phyloP scores from a whole-genome alignment of 2,888 invertebrate species.

The Drosophila ezoana region DNA sequence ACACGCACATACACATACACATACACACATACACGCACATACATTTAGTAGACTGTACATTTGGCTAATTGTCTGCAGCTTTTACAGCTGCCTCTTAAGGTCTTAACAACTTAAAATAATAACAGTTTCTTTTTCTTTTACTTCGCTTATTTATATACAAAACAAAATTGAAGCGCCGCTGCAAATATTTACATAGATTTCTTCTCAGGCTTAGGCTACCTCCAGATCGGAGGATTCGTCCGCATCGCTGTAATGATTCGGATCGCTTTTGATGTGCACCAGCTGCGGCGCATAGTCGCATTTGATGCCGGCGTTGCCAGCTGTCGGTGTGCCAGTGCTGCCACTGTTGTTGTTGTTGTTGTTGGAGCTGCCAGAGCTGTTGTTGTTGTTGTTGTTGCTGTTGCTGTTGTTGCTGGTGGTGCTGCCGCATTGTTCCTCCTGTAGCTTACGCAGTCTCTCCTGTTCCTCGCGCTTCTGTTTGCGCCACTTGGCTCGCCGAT shows the following conservation, averaged over 20 bases:
- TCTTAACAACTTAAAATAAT: conserved; percentile 57
- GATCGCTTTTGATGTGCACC: conserved; percentile 84
- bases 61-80: conserved; percentile 50
- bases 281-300: conserved; percentile 83
- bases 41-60: conserved; percentile 67
- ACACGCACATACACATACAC: conserved; percentile 3
- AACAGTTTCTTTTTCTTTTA: conserved; percentile 29
- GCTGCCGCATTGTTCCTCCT: conserved; percentile 89
- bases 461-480: conserved; percentile 96
- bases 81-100: conserved; percentile 5
- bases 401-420: conserved; percentile 48
- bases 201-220: conserved; percentile 87
- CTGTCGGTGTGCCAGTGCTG: conserved; percentile 87
- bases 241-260: conserved; percentile 87
- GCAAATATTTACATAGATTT: conserved; percentile 46
- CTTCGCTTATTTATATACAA: conserved; percentile 65
- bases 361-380: conserved; percentile 85
- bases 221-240: conserved; percentile 93
- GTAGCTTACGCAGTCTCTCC: conserved; percentile 92
- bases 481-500: conserved; percentile 97
- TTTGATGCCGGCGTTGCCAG: conserved; percentile 65
- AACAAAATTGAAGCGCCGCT: conserved; percentile 49
- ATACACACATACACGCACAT: conserved; percentile 26
- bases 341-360: conserved; percentile 91
- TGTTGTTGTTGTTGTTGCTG: conserved; percentile 30